Percentiles rank a stretch among this genome's conserved stretches.
Conservation (phyloP, 1,140 invertebrate species). For the Bathynomus jamesi region DNA sequence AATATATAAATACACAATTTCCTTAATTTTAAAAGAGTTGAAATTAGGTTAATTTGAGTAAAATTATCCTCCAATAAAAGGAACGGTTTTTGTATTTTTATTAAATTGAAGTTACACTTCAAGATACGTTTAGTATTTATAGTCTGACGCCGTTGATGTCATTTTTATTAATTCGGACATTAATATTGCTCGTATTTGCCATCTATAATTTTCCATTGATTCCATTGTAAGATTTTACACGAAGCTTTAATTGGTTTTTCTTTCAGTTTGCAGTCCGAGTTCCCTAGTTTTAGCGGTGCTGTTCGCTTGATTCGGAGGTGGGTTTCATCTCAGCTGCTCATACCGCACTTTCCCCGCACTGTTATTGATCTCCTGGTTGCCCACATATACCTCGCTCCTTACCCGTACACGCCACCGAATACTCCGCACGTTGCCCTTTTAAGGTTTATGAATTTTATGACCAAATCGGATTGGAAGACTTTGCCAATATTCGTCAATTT, state of each 20-base stretch:
- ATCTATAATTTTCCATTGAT: too few species aligned
- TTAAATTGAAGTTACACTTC: too few species aligned
- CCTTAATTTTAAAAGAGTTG: too few species aligned
- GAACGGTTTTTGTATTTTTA: too few species aligned
- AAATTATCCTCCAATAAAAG: too few species aligned
- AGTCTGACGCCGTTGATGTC: too few species aligned
- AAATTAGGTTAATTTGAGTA: too few species aligned
- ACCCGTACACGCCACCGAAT: conserved; percentile 53
- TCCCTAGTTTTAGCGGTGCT: conserved; percentile 54
- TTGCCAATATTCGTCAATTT: conserved; percentile 22
- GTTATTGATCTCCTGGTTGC: conserved; percentile 70
- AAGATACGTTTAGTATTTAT: too few species aligned
- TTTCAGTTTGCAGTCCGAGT: conserved; percentile 61
- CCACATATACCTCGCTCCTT: conserved; percentile 57
- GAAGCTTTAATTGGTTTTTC: conserved; percentile 27
- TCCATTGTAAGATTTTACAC: too few species aligned
- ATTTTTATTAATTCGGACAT: too few species aligned
- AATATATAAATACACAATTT: too few species aligned
- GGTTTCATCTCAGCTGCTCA: conserved; percentile 69
- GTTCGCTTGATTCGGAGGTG: conserved; percentile 76
- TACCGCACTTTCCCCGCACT: conserved; percentile 58
- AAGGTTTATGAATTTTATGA: conserved; percentile 63
- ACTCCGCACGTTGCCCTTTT: conserved; percentile 64
- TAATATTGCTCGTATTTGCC: too few species aligned
- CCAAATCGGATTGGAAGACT: conserved; percentile 58